Evolutionary conservation across 1,140 invertebrate genomes (phyloP).

Genomic region (Drosophila truncata): DNA sequence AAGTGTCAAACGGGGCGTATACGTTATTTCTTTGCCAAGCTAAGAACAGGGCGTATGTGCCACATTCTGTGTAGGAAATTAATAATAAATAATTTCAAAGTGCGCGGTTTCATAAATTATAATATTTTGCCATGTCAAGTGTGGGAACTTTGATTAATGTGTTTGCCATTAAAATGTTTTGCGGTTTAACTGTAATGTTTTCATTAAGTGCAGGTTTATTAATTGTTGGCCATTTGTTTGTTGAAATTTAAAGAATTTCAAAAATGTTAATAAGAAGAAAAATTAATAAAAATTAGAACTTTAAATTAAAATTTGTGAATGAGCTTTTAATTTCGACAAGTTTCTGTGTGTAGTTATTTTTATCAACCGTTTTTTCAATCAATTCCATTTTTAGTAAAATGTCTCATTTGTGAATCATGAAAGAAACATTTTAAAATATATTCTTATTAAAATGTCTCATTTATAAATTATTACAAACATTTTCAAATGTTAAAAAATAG

Average conservation of each 20-base stretch:
- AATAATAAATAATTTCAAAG: slow-evolving; percentile 12
- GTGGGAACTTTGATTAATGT: slow-evolving; percentile 30
- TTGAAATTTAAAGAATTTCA: not conserved
- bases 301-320: not conserved
- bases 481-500: no score
- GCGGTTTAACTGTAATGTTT: slow-evolving; percentile 14
- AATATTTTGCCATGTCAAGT: slow-evolving; percentile 9
- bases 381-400: no score
- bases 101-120: slow-evolving; percentile 35
- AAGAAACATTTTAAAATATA: no score
- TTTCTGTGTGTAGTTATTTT: not conserved
- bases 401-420: no score
- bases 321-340: not conserved
- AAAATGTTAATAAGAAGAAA: not conserved
- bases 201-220: slow-evolving; percentile 13
- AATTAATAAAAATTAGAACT: no score
- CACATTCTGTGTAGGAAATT: slow-evolving; percentile 14
- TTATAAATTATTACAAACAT: no score
- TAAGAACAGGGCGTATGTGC: slow-evolving; percentile 34
- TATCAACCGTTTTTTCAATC: no score
- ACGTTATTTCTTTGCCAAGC: slow-evolving; percentile 20
- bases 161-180: slow-evolving; percentile 27
- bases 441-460: no score
- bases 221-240: slow-evolving; percentile 1
- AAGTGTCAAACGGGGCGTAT: slow-evolving; percentile 53